These are phyloP conservation scores for Leptodactylus fuscus DNA, from an alignment of 2,113 vertebrate species.

Conservation along the genomic window DNA sequence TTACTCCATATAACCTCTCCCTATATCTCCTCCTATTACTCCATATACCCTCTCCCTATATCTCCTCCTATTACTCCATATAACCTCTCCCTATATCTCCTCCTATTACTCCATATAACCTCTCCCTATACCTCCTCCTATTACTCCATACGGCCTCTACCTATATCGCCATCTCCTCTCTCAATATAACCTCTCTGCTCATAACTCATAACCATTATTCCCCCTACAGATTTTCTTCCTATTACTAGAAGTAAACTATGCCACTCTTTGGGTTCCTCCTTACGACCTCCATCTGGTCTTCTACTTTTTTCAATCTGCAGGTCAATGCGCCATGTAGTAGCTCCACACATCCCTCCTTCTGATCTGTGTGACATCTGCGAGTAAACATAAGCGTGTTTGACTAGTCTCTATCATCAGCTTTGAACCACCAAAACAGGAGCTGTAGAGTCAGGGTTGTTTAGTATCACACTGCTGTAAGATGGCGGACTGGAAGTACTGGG, in stretches of 20 bases:
- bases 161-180: neutral
- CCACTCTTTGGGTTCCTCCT: neutral
- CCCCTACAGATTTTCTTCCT: neutral
- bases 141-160: neutral
- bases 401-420: neutral
- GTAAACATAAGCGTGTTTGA: neutral
- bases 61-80: too few relatives aligned
- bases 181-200: neutral
- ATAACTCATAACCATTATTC: neutral
- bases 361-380: neutral
- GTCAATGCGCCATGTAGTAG: neutral
- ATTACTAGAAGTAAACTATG: neutral
- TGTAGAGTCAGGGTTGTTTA: neutral
- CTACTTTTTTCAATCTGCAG: neutral
- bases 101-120: too few relatives aligned
- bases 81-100: too few relatives aligned
- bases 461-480: conserved; percentile 49
- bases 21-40: too few relatives aligned
- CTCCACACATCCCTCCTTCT: neutral
- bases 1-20: too few relatives aligned
- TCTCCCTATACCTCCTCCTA: too few relatives aligned
- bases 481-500: conserved; percentile 10
- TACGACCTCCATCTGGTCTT: neutral
- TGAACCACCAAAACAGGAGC: neutral
- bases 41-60: too few relatives aligned